A percentile compares a stretch with the other conserved stretches of the same genome.
These are phyloP conservation scores for Siniperca scherzeri DNA, from an alignment of 2,797 vertebrate species.

Conservation along the genomic window DNA sequence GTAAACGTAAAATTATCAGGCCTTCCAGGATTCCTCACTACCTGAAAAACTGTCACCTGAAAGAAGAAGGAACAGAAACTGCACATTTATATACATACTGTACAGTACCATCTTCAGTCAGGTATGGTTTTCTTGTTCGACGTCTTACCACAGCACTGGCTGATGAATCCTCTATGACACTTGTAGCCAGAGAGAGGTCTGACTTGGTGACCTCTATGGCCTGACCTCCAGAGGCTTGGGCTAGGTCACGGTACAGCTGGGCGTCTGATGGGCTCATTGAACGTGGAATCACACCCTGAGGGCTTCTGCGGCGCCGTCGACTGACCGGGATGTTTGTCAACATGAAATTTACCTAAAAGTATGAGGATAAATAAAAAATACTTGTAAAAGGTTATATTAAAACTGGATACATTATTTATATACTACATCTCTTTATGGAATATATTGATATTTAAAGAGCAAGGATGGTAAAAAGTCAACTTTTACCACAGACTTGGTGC, in stretches of 20 bases:
- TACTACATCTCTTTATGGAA: neutral
- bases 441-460: neutral
- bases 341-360: conserved; percentile 79
- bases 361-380: neutral
- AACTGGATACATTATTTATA: neutral
- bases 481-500: conserved; percentile 76
- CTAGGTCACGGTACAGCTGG: conserved; percentile 78
- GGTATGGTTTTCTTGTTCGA: neutral
- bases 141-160: conserved; percentile 67
- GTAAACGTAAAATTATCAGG: conserved; percentile 73
- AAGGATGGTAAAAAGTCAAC: neutral
- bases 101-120: neutral
- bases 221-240: conserved; percentile 79
- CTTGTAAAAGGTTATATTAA: neutral
- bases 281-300: fast-evolving
- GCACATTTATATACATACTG: neutral
- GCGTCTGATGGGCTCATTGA: neutral
- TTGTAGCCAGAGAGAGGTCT: conserved; percentile 63
- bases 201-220: conserved; percentile 76
- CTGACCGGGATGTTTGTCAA: conserved; percentile 57
- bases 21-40: conserved; percentile 54
- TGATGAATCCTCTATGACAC: conserved; percentile 72
- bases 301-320: conserved; percentile 31
- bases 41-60: conserved; percentile 82
- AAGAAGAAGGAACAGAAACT: neutral